phyloP scores from a whole-genome alignment of 92 coral and sea anemone genomes.

The Parazoanthus atlanticus region DNA sequence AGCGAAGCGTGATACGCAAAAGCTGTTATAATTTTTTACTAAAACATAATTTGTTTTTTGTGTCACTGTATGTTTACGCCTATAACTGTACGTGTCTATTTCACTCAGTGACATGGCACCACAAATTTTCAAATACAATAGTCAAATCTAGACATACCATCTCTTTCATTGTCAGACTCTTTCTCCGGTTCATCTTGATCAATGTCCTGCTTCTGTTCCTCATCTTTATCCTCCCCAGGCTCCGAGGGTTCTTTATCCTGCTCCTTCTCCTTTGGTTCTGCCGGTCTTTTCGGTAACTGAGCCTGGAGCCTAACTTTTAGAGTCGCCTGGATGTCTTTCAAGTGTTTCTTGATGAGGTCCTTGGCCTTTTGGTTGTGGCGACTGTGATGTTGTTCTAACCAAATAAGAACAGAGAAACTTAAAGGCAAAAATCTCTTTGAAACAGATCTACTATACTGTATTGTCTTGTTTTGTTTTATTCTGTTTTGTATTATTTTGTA shows the following conservation, averaged over 20 bases:
- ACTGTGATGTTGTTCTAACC: slow-evolving; percentile 7
- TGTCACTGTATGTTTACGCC: background rate
- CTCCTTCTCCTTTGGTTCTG: slow-evolving; percentile 12
- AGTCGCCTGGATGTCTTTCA: slow-evolving; percentile 8
- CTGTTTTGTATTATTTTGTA: no score
- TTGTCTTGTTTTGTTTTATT: no score
- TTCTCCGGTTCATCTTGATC: slow-evolving; percentile 9
- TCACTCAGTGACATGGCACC: background rate
- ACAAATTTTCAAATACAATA: background rate
- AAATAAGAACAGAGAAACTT: background rate
- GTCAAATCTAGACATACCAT: background rate
- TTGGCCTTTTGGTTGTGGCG: background rate
- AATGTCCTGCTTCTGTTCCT: background rate
- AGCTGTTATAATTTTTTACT: no score
- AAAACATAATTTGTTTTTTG: no score
- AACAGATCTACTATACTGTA: no score
- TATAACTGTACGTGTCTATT: background rate
- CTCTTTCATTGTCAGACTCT: slow-evolving; percentile 12
- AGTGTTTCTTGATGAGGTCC: slow-evolving; percentile 12
- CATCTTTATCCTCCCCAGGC: background rate
- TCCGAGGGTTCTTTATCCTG: background rate
- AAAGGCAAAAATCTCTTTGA: no score
- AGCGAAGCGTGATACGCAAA: no score
- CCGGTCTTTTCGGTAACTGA: background rate
- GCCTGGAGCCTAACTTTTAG: slow-evolving; percentile 16